These are phyloP conservation scores for Semotilus atromaculatus DNA, from an alignment of 2,797 vertebrate species.

Conservation along the genomic window DNA sequence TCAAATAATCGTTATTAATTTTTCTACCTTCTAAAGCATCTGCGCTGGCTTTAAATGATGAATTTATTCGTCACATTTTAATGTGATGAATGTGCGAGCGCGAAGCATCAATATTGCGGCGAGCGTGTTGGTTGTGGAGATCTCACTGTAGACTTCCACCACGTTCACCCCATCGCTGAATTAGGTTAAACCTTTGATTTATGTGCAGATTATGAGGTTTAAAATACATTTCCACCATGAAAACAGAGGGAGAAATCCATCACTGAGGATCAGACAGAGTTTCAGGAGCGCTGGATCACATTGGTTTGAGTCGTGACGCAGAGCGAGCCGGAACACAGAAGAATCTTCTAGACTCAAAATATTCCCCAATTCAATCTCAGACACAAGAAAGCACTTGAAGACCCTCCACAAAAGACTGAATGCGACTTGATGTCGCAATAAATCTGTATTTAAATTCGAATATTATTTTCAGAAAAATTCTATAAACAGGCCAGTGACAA, in stretches of 20 bases:
- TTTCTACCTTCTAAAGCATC: slow-evolving; percentile 37
- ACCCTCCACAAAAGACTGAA: not conserved
- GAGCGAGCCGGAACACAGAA: not conserved
- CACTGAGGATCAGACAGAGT: slow-evolving; percentile 61
- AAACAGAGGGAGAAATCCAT: slow-evolving; percentile 69
- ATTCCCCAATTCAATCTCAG: slow-evolving; percentile 12
- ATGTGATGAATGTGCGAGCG: slow-evolving; percentile 56
- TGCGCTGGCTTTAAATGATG: slow-evolving; percentile 55
- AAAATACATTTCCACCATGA: slow-evolving; percentile 73
- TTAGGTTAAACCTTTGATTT: slow-evolving; percentile 73
- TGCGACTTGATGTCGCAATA: not conserved
- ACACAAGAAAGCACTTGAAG: not conserved
- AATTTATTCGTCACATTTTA: slow-evolving; percentile 58
- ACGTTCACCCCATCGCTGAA: slow-evolving; percentile 64
- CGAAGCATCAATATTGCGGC: slow-evolving; percentile 57
- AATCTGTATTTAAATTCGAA: not conserved
- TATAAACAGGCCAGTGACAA: not conserved
- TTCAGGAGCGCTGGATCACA: slow-evolving; percentile 63
- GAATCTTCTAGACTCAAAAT: not conserved
- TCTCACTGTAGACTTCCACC: slow-evolving; percentile 53
- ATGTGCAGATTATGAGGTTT: slow-evolving; percentile 73
- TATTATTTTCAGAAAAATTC: not conserved
- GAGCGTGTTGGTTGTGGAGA: slow-evolving; percentile 50
- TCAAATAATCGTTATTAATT: slow-evolving; percentile 62
- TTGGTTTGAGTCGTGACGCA: slow-evolving; percentile 46